Conservation (phyloP, 2,888 invertebrate species). For the Panzeria rudis region DNA sequence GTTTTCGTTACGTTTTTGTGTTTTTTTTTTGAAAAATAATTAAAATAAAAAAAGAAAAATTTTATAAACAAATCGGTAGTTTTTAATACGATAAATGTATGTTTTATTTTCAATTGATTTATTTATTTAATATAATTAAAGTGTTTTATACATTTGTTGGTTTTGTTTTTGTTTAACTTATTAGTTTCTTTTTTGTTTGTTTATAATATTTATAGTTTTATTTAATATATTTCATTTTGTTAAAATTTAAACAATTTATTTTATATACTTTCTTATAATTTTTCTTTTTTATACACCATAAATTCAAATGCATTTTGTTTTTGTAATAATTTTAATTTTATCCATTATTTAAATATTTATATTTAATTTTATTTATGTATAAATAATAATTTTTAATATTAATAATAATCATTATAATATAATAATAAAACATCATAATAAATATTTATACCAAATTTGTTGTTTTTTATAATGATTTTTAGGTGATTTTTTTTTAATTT, state of each 20-base stretch:
- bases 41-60: constrained; percentile 10
- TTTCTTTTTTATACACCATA: constrained; percentile 79
- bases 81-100: constrained; percentile 62
- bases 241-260: constrained; percentile 72
- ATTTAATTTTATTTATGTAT: constrained; percentile 66
- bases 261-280: constrained; percentile 61
- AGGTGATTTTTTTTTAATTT: constrained; percentile 49
- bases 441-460: constrained; percentile 78
- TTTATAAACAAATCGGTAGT: constrained; percentile 39
- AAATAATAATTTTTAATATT: constrained; percentile 73
- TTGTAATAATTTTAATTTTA: constrained; percentile 72
- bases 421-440: constrained; percentile 79
- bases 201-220: constrained; percentile 65
- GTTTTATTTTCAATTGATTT: constrained; percentile 63
- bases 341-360: constrained; percentile 74
- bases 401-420: constrained; percentile 78
- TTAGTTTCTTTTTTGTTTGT: constrained; percentile 16
- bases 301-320: constrained; percentile 78
- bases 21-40: constrained; percentile 1
- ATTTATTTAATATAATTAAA: constrained; percentile 70
- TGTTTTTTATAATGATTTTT: constrained; percentile 69
- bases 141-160: constrained; percentile 72
- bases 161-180: constrained; percentile 45
- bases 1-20: constrained; percentile 55
- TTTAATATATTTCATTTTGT: constrained; percentile 52